Evolutionary conservation across 2,113 vertebrate genomes (phyloP).

Genomic region (Stegostoma tigrinum): DNA sequence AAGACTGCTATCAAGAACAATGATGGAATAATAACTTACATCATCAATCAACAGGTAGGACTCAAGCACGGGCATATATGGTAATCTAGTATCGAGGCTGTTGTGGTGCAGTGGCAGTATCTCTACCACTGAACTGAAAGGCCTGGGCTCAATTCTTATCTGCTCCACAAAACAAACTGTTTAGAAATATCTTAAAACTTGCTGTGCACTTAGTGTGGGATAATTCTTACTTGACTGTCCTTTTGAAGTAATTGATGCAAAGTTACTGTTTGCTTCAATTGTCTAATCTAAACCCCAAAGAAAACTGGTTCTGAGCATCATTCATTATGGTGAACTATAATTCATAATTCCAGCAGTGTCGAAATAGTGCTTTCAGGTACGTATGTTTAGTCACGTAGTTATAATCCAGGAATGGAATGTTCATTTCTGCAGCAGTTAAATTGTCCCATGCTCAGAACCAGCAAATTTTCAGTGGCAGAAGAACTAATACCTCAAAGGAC

Average conservation of each 20-base stretch:
- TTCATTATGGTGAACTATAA: not conserved
- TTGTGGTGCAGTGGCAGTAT: no score
- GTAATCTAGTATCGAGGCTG: not conserved
- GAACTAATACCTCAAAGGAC: no score
- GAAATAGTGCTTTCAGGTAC: not conserved
- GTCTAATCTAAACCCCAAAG: not conserved
- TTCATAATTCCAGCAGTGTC: not conserved
- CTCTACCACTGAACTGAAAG: no score
- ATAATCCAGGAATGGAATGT: not conserved
- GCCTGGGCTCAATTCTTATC: no score
- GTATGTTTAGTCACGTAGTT: not conserved
- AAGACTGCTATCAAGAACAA: slow-evolving; percentile 57
- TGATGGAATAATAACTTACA: slow-evolving; percentile 57
- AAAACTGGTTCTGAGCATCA: not conserved
- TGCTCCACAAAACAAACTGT: no score
- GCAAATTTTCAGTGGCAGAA: no score
- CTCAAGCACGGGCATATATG: not conserved
- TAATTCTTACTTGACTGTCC: not conserved
- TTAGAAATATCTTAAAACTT: not conserved
- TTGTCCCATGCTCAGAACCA: not conserved
- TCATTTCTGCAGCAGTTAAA: not conserved
- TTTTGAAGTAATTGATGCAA: not conserved
- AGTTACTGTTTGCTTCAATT: not conserved
- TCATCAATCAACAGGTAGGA: slow-evolving; percentile 63
- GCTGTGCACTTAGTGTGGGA: not conserved